Evolutionary conservation across 2,888 invertebrate species (phyloP).

Genomic region (Folsomia candida): DNA sequence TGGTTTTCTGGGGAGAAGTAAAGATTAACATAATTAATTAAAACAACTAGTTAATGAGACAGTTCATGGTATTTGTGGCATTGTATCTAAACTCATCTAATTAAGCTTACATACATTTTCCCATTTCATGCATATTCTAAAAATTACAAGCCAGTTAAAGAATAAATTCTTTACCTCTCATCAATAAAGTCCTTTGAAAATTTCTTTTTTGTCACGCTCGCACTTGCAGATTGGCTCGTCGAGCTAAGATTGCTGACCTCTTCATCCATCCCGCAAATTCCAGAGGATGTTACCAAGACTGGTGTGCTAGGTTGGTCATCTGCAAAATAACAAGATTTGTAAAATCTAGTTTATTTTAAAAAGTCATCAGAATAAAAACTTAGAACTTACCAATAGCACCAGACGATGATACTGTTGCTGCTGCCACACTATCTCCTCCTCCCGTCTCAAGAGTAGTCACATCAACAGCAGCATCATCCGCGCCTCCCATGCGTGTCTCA

Average conservation of each 20-base stretch:
- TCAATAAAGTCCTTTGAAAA: conserved; percentile 59
- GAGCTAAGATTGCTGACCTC: conserved; percentile 77
- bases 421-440: too few species aligned
- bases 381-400: too few species aligned
- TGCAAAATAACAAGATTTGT: too few species aligned
- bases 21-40: not conserved
- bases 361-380: too few species aligned
- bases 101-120: too few species aligned
- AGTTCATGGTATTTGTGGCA: too few species aligned
- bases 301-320: not conserved
- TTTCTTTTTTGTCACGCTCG: conserved; percentile 57
- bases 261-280: conserved; percentile 55
- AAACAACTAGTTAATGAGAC: too few species aligned
- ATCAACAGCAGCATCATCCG: conserved; percentile 37
- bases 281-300: not conserved
- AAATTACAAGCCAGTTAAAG: not conserved
- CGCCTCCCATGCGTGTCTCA: conserved; percentile 60
- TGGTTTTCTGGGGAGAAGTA: conserved; percentile 51
- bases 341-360: too few species aligned
- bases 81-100: too few species aligned
- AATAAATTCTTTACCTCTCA: conserved; percentile 54
- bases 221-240: conserved; percentile 55
- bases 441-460: not conserved
- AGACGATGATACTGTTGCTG: not conserved
- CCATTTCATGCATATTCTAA: too few species aligned